Percentiles rank a stretch among this genome's conserved stretches.
Conservation (phyloP, 2,888 invertebrate genomes). For the Cryptus armator region DNA sequence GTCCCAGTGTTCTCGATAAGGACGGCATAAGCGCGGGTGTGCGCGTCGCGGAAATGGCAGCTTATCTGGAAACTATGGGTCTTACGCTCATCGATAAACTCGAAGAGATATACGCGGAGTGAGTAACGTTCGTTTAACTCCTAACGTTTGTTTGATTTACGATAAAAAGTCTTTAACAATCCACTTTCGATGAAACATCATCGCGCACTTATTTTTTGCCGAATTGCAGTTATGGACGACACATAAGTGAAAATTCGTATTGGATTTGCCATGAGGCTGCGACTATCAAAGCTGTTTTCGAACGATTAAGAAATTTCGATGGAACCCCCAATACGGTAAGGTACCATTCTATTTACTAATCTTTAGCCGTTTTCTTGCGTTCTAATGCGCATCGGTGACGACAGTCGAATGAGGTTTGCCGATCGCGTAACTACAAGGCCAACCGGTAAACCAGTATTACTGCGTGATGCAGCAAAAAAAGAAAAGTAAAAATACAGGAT, state of each 20-base stretch:
- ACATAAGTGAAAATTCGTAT: slow-evolving; percentile 95
- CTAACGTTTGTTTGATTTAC: neutral
- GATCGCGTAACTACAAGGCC: slow-evolving; percentile 53
- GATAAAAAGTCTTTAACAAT: neutral
- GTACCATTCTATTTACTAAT: slow-evolving; percentile 59
- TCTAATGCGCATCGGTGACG: neutral
- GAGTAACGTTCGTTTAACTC: slow-evolving; percentile 73
- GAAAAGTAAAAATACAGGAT: neutral
- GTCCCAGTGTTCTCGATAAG: slow-evolving; percentile 95
- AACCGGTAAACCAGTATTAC: slow-evolving; percentile 15
- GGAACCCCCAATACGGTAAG: slow-evolving; percentile 88
- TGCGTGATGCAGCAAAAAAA: slow-evolving; percentile 18
- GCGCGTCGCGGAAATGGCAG: slow-evolving; percentile 91
- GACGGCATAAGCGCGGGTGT: slow-evolving; percentile 98
- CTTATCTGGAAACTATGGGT: slow-evolving; percentile 88
- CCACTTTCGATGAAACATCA: neutral
- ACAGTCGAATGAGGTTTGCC: neutral
- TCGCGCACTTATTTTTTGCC: neutral
- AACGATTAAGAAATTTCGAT: slow-evolving; percentile 91
- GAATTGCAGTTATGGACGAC: slow-evolving; percentile 92
- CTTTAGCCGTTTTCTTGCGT: neutral
- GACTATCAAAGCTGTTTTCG: slow-evolving; percentile 91
- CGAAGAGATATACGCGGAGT: slow-evolving; percentile 91
- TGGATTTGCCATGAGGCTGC: slow-evolving; percentile 93
- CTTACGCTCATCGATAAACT: slow-evolving; percentile 89